phyloP scores from a whole-genome alignment of 2,888 invertebrate genomes.

The Lacanobia oleracea region DNA sequence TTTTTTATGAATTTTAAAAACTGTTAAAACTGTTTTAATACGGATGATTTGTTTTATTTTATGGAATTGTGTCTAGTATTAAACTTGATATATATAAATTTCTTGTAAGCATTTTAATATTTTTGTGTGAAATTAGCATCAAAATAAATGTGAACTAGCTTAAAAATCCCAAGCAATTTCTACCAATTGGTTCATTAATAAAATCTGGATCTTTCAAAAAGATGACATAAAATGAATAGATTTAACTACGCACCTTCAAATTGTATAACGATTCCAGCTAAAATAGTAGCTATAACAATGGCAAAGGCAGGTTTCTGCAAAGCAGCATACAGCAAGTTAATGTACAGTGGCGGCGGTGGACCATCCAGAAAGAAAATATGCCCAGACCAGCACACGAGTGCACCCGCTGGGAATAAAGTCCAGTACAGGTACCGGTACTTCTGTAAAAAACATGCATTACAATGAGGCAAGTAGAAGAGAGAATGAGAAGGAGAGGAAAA shows the following conservation, averaged over 20 bases:
- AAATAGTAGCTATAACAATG: conserved; percentile 38
- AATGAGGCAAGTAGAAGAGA: neutral
- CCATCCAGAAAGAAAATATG: conserved; percentile 68
- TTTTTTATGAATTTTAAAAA: too few relatives aligned
- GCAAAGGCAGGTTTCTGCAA: conserved; percentile 60
- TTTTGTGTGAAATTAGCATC: too few relatives aligned
- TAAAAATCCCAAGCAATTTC: too few relatives aligned
- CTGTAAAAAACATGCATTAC: conserved; percentile 63
- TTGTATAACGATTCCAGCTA: conserved; percentile 68
- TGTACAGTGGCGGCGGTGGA: conserved; percentile 3
- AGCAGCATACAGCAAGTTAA: conserved; percentile 64
- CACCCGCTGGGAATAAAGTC: conserved; percentile 55
- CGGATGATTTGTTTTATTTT: too few relatives aligned
- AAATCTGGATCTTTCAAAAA: too few relatives aligned
- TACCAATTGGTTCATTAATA: too few relatives aligned
- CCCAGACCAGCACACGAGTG: conserved; percentile 49
- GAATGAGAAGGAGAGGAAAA: neutral
- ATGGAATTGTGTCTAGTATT: too few relatives aligned
- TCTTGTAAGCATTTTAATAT: too few relatives aligned
- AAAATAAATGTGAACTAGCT: too few relatives aligned
- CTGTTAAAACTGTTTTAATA: too few relatives aligned
- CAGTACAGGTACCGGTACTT: conserved; percentile 69
- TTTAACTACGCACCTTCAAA: conserved; percentile 69
- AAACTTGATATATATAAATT: too few relatives aligned
- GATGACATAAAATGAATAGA: too few relatives aligned